Base-by-base conservation (phyloP, 1,140 invertebrate species). In the Heliothis subflexa region DNA sequence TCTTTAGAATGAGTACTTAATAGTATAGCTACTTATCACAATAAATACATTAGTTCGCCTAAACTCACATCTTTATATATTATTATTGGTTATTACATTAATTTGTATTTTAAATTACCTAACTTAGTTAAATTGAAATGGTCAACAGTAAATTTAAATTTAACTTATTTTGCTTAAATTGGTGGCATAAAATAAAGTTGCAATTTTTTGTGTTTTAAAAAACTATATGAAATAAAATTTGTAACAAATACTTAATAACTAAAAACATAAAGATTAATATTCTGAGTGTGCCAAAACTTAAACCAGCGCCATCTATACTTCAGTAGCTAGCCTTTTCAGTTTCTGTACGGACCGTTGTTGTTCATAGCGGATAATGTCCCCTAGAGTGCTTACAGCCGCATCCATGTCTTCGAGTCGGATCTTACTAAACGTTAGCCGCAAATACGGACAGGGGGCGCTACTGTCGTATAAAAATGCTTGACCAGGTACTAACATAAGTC, bases 401-500 rank as follows among this genome's bases (percentile, higher is more conserved):
- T 97, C 95, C 91, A 97, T 97, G 80, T 97, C 95, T 79, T 96
- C 95, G 49, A 95, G 91, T 0, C 95, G 87, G 16, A 96, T 95
- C 83, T 96, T 95, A 28, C 97, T 96, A 84, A 96, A 98, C 2
- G 97, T 96, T 16, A 96, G 95, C 73, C 97, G 92, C 62, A 97
- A 90, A 86, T 96, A 96, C 66, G 95, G 96, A 81, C 95, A 97
- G 9, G 96, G 95, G 61, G 94, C 90, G 11, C 87, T 88, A 2
- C 94, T 88, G 89, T 97, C 96, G 47, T 94, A 95, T 90, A 96
- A 95, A 84, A 97, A 97, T 0, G 96, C 96, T 73, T 96, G 96
- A 0, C 97, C 97, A 1, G 97, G 97, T 0, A 97, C 95, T 73
- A 97, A 94, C 80, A 97, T 95, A 0, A 97, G 95, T 12, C 96